These are phyloP conservation scores for Anarhynchus alexandrinus DNA, from an alignment of 2,113 vertebrate species.

Conservation along the genomic window DNA sequence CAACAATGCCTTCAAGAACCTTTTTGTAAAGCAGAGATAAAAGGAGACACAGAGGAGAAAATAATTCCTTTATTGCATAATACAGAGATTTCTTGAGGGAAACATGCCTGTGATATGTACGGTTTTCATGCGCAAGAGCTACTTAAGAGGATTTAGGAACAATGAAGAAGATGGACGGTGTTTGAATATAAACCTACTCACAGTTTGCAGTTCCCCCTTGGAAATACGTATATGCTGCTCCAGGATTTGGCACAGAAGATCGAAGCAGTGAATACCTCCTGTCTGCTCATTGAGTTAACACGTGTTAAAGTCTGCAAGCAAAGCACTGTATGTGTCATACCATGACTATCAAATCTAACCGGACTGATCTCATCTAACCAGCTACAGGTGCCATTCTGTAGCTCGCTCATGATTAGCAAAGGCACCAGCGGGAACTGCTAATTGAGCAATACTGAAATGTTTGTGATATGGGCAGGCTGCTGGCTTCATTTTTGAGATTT, in stretches of 20 bases:
- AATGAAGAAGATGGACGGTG: neutral
- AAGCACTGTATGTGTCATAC: neutral
- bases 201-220: neutral
- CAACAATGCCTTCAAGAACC: slow-evolving; percentile 70
- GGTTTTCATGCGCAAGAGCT: neutral
- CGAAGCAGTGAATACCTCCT: neutral
- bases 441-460: neutral
- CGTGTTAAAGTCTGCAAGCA: neutral
- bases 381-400: neutral
- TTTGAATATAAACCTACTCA: neutral
- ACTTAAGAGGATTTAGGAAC: neutral
- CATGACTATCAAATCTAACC: neutral
- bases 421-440: neutral
- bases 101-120: neutral
- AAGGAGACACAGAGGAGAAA: neutral
- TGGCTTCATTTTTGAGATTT: neutral
- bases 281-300: neutral
- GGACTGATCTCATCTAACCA: neutral
- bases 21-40: slow-evolving; percentile 70
- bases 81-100: neutral
- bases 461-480: neutral
- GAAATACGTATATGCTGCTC: neutral
- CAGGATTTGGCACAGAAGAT: neutral
- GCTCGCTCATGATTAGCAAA: neutral
- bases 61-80: neutral